Evolutionary conservation across 2,113 vertebrate genomes (phyloP).

Genomic region (Recurvirostra avosetta): DNA sequence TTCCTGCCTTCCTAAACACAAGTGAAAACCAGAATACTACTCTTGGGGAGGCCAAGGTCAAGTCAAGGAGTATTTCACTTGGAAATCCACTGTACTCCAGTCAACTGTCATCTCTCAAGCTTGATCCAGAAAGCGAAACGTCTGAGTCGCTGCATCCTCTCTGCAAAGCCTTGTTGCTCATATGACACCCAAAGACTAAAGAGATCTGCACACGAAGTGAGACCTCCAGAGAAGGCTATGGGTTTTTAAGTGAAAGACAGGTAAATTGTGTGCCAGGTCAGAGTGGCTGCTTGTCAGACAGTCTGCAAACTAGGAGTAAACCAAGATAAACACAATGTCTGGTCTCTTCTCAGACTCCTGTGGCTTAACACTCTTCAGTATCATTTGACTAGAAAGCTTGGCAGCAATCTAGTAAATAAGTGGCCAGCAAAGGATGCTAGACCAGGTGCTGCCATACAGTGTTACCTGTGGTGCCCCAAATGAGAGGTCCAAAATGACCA

Average conservation of each 20-base stretch:
- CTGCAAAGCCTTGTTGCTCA: background rate
- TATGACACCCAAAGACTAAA: background rate
- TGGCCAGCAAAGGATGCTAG: background rate
- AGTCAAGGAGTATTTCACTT: background rate
- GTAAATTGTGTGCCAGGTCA: background rate
- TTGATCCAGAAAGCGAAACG: background rate
- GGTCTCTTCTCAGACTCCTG: background rate
- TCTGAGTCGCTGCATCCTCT: background rate
- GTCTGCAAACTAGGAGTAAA: background rate
- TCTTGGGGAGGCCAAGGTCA: background rate
- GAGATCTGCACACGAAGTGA: background rate
- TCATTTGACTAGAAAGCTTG: background rate
- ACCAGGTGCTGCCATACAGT: background rate
- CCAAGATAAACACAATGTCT: background rate
- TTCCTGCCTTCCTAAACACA: background rate
- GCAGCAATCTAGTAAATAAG: background rate
- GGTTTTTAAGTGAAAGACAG: background rate
- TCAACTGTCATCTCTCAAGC: background rate
- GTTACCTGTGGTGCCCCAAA: background rate
- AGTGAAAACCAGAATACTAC: background rate
- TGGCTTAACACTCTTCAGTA: background rate
- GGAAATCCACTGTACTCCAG: background rate
- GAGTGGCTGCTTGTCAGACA: background rate
- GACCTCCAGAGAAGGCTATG: background rate
- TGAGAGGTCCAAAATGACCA: background rate